These are phyloP conservation scores for Stichodactyla mertensii DNA, from an alignment of 64 coral and sea anemone genomes.

Conservation along the genomic window DNA sequence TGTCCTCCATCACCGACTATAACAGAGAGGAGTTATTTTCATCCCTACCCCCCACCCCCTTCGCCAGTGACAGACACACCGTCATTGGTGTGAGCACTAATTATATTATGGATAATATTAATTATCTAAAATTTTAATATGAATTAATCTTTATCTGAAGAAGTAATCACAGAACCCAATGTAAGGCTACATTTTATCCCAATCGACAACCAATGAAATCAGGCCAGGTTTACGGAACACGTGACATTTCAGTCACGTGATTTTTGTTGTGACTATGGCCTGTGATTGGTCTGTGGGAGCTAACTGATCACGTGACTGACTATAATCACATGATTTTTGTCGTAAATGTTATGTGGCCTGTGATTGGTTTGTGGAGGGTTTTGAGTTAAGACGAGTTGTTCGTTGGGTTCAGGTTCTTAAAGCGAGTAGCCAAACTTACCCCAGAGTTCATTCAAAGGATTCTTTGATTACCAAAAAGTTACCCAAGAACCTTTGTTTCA, in stretches of 20 bases:
- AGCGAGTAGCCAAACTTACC: neutral
- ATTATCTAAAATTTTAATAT: constrained; percentile 3
- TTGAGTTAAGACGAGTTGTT: too few species aligned
- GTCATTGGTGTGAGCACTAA: constrained; percentile 61
- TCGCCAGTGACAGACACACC: constrained; percentile 87
- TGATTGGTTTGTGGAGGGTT: too few species aligned
- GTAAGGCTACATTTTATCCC: too few species aligned
- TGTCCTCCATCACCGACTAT: constrained; percentile 77
- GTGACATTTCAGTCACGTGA: neutral
- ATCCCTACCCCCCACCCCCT: constrained; percentile 85
- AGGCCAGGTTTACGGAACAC: neutral
- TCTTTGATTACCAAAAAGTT: neutral
- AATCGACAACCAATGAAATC: neutral
- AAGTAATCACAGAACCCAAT: neutral
- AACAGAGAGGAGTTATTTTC: constrained; percentile 78
- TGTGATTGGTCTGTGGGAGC: too few species aligned
- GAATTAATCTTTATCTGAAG: constrained; percentile 10
- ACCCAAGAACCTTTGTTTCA: constrained; percentile 4
- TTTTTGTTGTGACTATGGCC: too few species aligned
- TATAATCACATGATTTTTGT: too few species aligned
- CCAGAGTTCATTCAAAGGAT: neutral
- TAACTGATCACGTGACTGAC: neutral
- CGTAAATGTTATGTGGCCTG: too few species aligned
- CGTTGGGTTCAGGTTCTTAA: neutral
- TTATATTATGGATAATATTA: constrained; percentile 7